Conservation (phyloP, 1,140 invertebrate genomes). For the Heliconius eleuchia region DNA sequence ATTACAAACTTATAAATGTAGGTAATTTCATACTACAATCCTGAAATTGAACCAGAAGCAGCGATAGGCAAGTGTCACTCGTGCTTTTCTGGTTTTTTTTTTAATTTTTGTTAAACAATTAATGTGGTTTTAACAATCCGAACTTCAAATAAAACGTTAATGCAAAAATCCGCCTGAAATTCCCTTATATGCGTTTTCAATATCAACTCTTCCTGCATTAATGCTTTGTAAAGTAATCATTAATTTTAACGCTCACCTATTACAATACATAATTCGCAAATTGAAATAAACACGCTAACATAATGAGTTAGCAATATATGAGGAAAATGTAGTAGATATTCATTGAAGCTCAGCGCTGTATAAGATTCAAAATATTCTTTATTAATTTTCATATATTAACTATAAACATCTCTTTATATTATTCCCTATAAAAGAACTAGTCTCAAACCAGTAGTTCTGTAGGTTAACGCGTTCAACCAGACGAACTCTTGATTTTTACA, state of each 20-base stretch:
- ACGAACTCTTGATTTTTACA: no score
- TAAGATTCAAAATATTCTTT: not conserved
- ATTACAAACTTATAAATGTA: no score
- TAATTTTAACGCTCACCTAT: not conserved
- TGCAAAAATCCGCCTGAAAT: not conserved
- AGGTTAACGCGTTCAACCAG: no score
- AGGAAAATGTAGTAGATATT: not conserved
- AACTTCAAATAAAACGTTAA: not conserved
- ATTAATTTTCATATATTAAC: no score
- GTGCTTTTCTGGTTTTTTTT: not conserved
- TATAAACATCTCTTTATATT: no score
- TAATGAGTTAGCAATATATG: not conserved
- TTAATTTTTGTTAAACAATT: not conserved
- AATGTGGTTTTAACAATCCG: not conserved
- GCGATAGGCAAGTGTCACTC: no score
- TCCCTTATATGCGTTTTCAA: not conserved
- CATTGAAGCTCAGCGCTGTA: not conserved
- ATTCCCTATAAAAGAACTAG: no score
- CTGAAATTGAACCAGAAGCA: no score
- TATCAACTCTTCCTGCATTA: not conserved
- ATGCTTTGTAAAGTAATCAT: not conserved
- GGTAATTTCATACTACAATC: no score
- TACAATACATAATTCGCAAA: constrained; percentile 3
- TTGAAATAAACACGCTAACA: not conserved
- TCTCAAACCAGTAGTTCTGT: no score